Evolutionary conservation across 2,797 vertebrate species (phyloP), one percentile per base, ranked within the genome.

Genomic region (Mus minutoides): DNA sequence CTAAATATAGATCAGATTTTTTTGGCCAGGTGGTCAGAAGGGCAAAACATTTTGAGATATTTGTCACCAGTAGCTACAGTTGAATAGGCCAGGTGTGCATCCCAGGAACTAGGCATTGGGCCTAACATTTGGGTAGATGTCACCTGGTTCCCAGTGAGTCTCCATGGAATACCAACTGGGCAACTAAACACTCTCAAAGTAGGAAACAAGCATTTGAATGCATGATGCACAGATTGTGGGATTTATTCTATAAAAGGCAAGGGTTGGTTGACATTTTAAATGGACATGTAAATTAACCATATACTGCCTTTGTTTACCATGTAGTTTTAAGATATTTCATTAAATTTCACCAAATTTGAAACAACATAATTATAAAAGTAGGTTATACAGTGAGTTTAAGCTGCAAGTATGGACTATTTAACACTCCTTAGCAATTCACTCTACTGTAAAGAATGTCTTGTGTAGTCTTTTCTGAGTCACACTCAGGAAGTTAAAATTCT

Each of bases 291-390:
- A 54, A 64, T 69, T 91, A 94, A 71, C 21, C 29, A 62, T 6
- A 69, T 13, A 52, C 60, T 83, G 46, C 54, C 58, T 71, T 54
- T 56, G 49, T 54, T 93, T 85, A 84, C 37, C 91, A 31, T 91
- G 19, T 56, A 73, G 17, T 49, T 91, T 88, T 90, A 90, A 92
- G 83, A 37, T 94, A 24, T 21, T 31, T 76, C 13, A 60, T 71
- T 83, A 76, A 84, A n/a, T n/a, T n/a, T n/a, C 37, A 75, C 7
- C 77, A 85, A 52, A 91, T 78, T 93, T 85, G 69, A 86, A 96
- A 54, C 73, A 94, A 89, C 29, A 0, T 22, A 87, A 60, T 16
- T 46, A 26, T 64, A 76, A 87, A 79, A 10, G 54, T 8, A 95
- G 0, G 40, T 49, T 83, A 34, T 14, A 22, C 29, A 31, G 31